phyloP scores from a whole-genome alignment of 92 coral and sea anemone species.

The Virgularia gustaviana region DNA sequence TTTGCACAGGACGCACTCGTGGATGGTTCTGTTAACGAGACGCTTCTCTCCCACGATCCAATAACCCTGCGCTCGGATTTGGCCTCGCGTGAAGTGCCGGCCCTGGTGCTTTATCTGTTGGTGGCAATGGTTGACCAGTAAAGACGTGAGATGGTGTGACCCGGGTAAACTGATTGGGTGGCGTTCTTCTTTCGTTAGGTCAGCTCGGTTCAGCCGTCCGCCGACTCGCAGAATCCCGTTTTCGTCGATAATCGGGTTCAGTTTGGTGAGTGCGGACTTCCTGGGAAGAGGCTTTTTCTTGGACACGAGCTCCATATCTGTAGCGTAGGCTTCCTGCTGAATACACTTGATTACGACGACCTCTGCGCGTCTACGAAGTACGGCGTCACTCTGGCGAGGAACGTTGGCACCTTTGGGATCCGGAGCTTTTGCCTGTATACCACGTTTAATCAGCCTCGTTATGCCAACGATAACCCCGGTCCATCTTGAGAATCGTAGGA shows the following conservation, averaged over 20 bases:
- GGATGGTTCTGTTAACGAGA: slow-evolving; percentile 26
- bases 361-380: neutral
- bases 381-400: neutral
- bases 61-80: slow-evolving; percentile 26
- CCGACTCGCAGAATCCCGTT: neutral
- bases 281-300: neutral
- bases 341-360: neutral
- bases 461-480: slow-evolving; percentile 1
- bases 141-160: slow-evolving; percentile 21
- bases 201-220: neutral
- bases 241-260: neutral
- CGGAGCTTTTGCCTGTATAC: neutral
- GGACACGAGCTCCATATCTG: neutral
- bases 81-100: slow-evolving; percentile 40
- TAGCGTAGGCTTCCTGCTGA: neutral
- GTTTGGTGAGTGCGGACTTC: neutral
- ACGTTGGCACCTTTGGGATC: neutral
- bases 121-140: slow-evolving; percentile 35
- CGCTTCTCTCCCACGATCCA: slow-evolving; percentile 52
- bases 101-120: slow-evolving; percentile 42
- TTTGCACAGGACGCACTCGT: slow-evolving; percentile 48
- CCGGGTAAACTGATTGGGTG: slow-evolving; percentile 46
- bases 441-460: neutral
- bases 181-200: neutral
- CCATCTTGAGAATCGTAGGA: slow-evolving; percentile 41